Evolutionary conservation across 2,113 vertebrate species (phyloP).

Genomic region (Centropus unirufus): DNA sequence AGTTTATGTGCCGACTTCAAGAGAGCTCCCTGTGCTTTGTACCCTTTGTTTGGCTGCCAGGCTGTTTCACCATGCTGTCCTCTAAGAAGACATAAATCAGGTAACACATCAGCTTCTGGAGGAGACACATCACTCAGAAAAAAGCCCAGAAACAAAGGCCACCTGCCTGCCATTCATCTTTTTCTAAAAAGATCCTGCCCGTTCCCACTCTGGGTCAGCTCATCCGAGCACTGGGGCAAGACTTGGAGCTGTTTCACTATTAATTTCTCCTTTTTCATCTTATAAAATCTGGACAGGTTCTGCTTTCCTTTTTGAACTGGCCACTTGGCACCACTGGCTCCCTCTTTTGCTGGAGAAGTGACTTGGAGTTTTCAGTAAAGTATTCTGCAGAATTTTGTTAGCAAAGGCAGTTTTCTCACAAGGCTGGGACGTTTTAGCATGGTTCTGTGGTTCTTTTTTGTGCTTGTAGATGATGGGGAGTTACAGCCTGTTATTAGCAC

Average conservation of each 20-base stretch:
- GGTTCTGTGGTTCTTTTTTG: not conserved
- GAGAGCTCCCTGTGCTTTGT: not conserved
- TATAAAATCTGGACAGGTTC: not conserved
- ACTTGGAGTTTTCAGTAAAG: not conserved
- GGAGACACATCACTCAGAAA: not conserved
- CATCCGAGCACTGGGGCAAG: not conserved
- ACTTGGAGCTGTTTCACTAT: not conserved
- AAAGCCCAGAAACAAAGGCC: not conserved
- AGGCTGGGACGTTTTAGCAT: not conserved
- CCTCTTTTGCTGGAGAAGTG: not conserved
- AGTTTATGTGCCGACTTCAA: not conserved
- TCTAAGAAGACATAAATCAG: not conserved
- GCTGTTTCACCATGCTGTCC: not conserved
- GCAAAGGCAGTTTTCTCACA: not conserved
- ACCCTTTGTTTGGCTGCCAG: not conserved
- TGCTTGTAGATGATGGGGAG: not conserved
- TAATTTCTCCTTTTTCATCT: not conserved
- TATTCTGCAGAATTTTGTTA: not conserved
- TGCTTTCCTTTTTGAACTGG: not conserved
- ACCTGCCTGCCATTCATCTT: not conserved
- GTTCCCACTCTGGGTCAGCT: not conserved
- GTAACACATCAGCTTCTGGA: not conserved
- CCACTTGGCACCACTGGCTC: not conserved
- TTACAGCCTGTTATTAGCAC: not conserved
- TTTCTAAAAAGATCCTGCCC: not conserved